Percentiles rank a stretch among this genome's conserved stretches.
These are phyloP conservation scores for Etheostoma nigrum DNA, from an alignment of 2,797 vertebrate species.

Conservation along the genomic window DNA sequence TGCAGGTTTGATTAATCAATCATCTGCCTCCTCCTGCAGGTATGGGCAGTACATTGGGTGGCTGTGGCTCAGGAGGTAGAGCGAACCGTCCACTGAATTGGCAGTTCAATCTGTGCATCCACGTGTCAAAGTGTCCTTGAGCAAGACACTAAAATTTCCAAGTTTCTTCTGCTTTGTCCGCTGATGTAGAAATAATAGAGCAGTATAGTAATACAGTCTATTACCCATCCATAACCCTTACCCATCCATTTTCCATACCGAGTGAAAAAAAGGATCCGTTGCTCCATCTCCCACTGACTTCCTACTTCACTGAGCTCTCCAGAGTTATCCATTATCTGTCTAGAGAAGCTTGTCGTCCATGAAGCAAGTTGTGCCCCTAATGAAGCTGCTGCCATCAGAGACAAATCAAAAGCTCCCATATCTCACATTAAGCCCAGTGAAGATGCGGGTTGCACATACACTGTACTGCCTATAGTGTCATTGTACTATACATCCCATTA, in stretches of 20 bases:
- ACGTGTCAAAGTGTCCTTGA: conserved; percentile 1
- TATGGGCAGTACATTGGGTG: conserved; percentile 26
- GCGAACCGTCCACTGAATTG: neutral
- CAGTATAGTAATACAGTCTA: neutral
- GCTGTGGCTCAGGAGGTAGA: neutral
- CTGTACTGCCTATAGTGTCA: neutral
- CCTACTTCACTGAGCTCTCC: conserved; percentile 53
- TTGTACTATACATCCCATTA: neutral
- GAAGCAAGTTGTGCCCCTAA: conserved; percentile 23
- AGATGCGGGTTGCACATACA: neutral
- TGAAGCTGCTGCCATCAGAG: conserved; percentile 17
- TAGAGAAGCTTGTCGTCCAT: conserved; percentile 47
- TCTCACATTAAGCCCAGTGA: conserved; percentile 21
- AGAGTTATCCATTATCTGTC: conserved; percentile 57
- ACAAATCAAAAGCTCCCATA: conserved; percentile 34
- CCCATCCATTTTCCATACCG: conserved; percentile 25
- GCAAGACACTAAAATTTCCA: neutral
- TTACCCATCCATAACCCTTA: neutral
- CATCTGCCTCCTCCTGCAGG: conserved; percentile 63
- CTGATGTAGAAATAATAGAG: conserved; percentile 1
- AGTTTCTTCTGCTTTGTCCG: neutral
- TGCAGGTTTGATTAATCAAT: conserved; percentile 74
- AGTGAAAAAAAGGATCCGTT: conserved; percentile 44
- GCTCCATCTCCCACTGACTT: conserved; percentile 42
- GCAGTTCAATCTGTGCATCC: neutral